Conservation (phyloP, 2,888 invertebrate species). For the Noctua pronuba region DNA sequence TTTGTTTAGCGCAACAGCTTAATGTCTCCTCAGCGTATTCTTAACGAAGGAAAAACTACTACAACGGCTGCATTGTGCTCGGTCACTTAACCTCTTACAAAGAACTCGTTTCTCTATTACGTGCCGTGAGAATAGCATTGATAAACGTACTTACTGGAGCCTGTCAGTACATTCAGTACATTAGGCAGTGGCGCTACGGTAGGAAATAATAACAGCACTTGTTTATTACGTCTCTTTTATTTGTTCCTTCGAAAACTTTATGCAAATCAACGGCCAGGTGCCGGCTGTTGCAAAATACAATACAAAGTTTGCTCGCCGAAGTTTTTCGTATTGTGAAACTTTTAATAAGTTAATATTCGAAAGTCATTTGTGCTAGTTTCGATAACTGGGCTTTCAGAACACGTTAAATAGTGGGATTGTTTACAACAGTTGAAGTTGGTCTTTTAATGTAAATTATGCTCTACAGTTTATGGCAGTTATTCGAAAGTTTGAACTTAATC, state of each 20-base stretch:
- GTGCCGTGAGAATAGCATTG: conserved; percentile 17
- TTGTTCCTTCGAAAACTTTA: background rate
- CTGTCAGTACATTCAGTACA: conserved; percentile 3
- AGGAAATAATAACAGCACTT: conserved; percentile 18
- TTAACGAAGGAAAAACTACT: conserved; percentile 23
- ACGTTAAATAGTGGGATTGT: conserved; percentile 20
- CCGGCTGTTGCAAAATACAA: conserved; percentile 6
- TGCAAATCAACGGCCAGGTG: conserved; percentile 25
- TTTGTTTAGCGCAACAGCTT: conserved; percentile 4
- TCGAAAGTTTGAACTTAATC: background rate
- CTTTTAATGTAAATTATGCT: background rate
- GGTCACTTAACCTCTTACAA: conserved; percentile 21
- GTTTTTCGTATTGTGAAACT: conserved; percentile 67
- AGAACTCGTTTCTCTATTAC: background rate
- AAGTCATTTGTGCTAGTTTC: conserved; percentile 46
- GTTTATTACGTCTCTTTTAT: background rate
- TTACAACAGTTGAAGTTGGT: background rate
- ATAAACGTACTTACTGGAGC: conserved; percentile 32
- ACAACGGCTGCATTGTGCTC: conserved; percentile 3
- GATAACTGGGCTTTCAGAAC: conserved; percentile 4
- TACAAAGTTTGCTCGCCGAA: conserved; percentile 36
- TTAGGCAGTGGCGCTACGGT: background rate
- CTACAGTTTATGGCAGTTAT: background rate
- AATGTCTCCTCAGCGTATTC: conserved; percentile 7
- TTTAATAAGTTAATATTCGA: conserved; percentile 72